A percentile compares a stretch with the other conserved stretches of the same genome.
phyloP scores from a whole-genome alignment of 2,888 invertebrate genomes.

The Phasia obesa region DNA sequence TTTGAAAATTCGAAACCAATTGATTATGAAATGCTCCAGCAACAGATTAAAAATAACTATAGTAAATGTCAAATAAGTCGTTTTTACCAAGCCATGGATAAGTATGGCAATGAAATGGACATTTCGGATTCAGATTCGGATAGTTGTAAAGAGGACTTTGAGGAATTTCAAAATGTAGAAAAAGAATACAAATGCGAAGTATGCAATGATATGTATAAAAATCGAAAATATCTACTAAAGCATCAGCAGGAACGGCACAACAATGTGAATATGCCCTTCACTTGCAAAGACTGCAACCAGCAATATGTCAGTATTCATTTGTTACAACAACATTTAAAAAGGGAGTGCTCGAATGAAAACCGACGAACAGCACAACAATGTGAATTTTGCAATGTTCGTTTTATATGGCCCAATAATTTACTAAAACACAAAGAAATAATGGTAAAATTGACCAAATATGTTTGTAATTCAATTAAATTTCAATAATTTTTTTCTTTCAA shows the following conservation, averaged over 20 bases:
- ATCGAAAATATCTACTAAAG: constrained; percentile 73
- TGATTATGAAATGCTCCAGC: constrained; percentile 37
- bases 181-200: constrained; percentile 74
- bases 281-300: constrained; percentile 83
- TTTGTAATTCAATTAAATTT: no score
- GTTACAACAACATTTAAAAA: constrained; percentile 83
- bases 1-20: constrained; percentile 41
- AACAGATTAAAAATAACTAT: constrained; percentile 46
- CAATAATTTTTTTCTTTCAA: no score
- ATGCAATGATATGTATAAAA: constrained; percentile 73
- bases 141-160: constrained; percentile 73
- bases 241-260: constrained; percentile 78
- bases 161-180: constrained; percentile 72
- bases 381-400: constrained; percentile 75
- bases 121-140: constrained; percentile 79
- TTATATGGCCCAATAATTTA: constrained; percentile 78
- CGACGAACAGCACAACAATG: constrained; percentile 74
- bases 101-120: constrained; percentile 78
- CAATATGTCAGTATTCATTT: constrained; percentile 83
- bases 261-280: constrained; percentile 80
- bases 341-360: constrained; percentile 77
- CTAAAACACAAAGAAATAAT: constrained; percentile 72
- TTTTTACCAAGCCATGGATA: constrained; percentile 78
- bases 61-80: constrained; percentile 70
- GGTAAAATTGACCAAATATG: no score